phyloP scores from a whole-genome alignment of 2,113 vertebrate genomes.

The Zosterops lateralis region DNA sequence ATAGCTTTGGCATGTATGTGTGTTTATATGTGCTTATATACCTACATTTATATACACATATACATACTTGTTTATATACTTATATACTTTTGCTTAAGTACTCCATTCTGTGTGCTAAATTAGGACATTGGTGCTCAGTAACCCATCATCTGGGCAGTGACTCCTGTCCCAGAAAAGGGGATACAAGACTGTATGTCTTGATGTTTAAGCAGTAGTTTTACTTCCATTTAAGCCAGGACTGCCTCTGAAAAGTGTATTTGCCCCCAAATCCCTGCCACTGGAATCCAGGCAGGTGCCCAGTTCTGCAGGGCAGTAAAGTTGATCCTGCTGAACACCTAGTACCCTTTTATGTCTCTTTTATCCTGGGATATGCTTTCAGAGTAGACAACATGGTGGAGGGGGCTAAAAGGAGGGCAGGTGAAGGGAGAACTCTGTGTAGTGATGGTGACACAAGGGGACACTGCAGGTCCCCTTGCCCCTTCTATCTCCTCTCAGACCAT shows the following conservation, averaged over 20 bases:
- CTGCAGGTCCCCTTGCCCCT: neutral
- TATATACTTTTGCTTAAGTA: neutral
- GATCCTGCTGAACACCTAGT: neutral
- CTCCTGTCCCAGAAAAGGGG: neutral
- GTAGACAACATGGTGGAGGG: accelerated
- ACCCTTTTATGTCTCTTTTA: neutral
- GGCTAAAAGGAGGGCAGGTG: accelerated
- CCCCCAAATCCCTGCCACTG: accelerated
- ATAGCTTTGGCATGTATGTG: neutral
- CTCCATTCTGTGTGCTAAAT: neutral
- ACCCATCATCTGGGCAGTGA: accelerated
- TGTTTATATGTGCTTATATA: neutral
- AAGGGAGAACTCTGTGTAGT: neutral
- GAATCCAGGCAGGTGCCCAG: neutral
- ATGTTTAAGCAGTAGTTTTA: neutral
- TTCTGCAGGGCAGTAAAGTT: neutral
- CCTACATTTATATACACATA: neutral
- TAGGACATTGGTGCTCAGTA: neutral
- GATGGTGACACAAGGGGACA: neutral
- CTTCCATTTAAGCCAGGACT: neutral
- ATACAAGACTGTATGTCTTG: accelerated
- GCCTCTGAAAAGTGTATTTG: neutral
- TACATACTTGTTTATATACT: neutral
- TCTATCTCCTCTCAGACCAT: neutral
- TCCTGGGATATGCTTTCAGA: neutral